Conservation (phyloP, 2,113 vertebrate species). For the Notarius lentiginosus region DNA sequence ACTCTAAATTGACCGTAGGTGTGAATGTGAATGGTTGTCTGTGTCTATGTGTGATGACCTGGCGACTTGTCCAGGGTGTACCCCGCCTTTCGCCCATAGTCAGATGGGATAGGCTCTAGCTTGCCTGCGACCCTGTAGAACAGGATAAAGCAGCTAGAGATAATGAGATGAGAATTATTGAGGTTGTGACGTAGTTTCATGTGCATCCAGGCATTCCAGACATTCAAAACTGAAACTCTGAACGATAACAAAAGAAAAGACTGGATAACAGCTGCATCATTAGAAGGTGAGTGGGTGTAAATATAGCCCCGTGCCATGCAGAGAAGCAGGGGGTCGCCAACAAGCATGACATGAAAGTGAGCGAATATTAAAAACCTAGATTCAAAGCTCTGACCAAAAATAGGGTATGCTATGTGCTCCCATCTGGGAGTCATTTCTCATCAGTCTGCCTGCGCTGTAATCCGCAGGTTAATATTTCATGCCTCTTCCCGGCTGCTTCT, state of each 20-base stretch:
- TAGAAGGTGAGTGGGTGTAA: not conserved
- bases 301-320: not conserved
- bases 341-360: not conserved
- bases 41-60: too few species aligned
- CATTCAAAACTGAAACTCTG: not conserved
- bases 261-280: not conserved
- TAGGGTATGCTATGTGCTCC: constrained; percentile 47
- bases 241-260: not conserved
- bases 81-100: too few species aligned
- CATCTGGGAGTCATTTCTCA: constrained; percentile 47
- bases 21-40: too few species aligned
- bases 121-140: too few species aligned
- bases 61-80: too few species aligned
- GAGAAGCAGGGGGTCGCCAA: not conserved
- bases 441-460: constrained; percentile 56
- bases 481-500: constrained; percentile 48
- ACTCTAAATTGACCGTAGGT: too few species aligned
- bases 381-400: constrained; percentile 54
- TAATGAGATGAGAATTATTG: not conserved
- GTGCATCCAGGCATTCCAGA: not conserved
- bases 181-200: not conserved
- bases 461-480: constrained; percentile 67
- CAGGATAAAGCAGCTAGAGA: too few species aligned
- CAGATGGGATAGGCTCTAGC: too few species aligned
- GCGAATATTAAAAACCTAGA: constrained; percentile 35